These are phyloP conservation scores for Luehdorfia chinensis DNA, from an alignment of 1,140 invertebrate species.

Conservation along the genomic window DNA sequence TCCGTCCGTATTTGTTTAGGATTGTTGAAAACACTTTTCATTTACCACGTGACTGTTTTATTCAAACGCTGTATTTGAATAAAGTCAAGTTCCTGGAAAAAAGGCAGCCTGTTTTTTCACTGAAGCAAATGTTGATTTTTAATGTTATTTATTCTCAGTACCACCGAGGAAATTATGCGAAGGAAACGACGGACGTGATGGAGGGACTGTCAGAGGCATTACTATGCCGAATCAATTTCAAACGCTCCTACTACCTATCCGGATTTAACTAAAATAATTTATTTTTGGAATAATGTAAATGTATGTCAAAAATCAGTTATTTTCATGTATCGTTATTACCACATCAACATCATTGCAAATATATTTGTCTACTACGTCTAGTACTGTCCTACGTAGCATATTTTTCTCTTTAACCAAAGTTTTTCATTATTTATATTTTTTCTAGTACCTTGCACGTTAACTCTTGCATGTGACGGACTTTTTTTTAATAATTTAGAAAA, in stretches of 20 bases:
- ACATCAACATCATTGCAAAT: too few relatives aligned
- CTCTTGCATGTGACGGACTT: too few relatives aligned
- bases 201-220: constrained; percentile 59
- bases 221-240: constrained; percentile 58
- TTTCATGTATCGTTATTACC: too few relatives aligned
- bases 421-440: too few relatives aligned
- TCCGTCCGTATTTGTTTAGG: constrained; percentile 5
- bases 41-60: constrained; percentile 9
- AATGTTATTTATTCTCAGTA: constrained; percentile 57
- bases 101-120: constrained; percentile 30
- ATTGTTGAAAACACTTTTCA: neutral
- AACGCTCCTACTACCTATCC: constrained; percentile 35
- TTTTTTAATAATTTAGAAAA: too few relatives aligned
- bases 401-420: too few relatives aligned
- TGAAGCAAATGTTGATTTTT: constrained; percentile 54
- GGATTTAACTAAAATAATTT: neutral
- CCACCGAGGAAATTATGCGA: constrained; percentile 60
- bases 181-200: constrained; percentile 55
- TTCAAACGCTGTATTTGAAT: constrained; percentile 1
- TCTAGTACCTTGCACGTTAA: too few relatives aligned
- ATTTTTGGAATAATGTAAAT: neutral
- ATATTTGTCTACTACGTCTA: too few relatives aligned
- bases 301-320: too few relatives aligned
- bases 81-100: constrained; percentile 21
- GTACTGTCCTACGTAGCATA: too few relatives aligned